Percentiles rank a stretch among this genome's conserved stretches.
phyloP scores from a whole-genome alignment of 2,797 vertebrate genomes.

The Darevskia mixta region DNA sequence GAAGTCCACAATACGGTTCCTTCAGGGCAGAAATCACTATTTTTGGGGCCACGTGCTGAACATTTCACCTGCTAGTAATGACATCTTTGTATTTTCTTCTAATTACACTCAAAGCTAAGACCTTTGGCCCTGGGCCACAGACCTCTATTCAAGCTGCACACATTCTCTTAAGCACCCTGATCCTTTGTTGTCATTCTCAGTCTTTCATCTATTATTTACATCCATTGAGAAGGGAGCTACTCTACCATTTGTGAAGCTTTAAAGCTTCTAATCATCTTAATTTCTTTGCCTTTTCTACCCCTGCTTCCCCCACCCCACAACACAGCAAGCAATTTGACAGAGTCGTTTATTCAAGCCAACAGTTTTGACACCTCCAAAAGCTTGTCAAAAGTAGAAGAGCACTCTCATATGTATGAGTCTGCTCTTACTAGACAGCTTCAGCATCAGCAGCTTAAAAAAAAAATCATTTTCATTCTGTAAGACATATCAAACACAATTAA shows the following conservation, averaged over 20 bases:
- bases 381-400: constrained; percentile 40
- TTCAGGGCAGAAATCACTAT: constrained; percentile 80
- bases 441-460: constrained; percentile 47
- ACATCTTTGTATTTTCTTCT: constrained; percentile 85
- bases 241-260: constrained; percentile 79
- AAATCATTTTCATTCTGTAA: constrained; percentile 44
- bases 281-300: constrained; percentile 79
- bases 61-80: constrained; percentile 88
- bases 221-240: constrained; percentile 79
- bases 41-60: constrained; percentile 81
- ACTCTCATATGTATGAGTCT: constrained; percentile 46
- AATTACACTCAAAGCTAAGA: constrained; percentile 83
- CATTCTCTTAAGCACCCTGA: constrained; percentile 81
- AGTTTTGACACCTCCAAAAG: constrained; percentile 39
- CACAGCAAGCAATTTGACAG: constrained; percentile 78
- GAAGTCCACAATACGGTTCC: constrained; percentile 80
- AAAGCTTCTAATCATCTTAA: constrained; percentile 83
- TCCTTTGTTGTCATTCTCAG: constrained; percentile 82
- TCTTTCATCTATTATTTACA: constrained; percentile 86
- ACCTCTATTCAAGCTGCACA: constrained; percentile 80
- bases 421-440: constrained; percentile 44
- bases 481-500: constrained; percentile 36
- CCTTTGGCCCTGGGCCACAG: constrained; percentile 81
- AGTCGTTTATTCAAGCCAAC: constrained; percentile 78
- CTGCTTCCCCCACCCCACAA: constrained; percentile 65